Conservation (phyloP, 2,113 vertebrate species). For the Connochaetes taurinus region DNA sequence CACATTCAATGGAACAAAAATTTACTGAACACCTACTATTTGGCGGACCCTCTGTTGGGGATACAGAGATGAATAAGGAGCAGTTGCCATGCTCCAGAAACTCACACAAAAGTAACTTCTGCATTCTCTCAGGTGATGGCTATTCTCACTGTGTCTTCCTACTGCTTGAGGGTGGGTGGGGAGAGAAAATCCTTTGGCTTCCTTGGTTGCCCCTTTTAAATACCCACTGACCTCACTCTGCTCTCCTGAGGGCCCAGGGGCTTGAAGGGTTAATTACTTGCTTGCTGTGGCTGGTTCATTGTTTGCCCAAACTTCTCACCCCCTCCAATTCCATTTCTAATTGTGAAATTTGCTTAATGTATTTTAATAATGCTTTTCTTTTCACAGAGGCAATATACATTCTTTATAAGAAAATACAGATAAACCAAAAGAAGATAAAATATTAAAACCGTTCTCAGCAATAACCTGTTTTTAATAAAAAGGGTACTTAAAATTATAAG, state of each 20-base stretch:
- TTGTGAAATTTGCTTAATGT: slow-evolving; percentile 10
- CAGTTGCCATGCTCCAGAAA: slow-evolving; percentile 11
- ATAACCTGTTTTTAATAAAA: neutral
- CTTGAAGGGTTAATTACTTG: slow-evolving; percentile 45
- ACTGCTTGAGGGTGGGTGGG: neutral
- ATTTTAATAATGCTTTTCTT: slow-evolving; percentile 8
- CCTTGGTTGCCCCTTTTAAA: neutral
- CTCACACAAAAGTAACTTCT: slow-evolving; percentile 10
- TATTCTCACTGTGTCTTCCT: neutral
- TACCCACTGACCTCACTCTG: neutral
- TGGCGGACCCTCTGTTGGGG: slow-evolving; percentile 51
- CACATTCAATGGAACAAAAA: slow-evolving; percentile 49
- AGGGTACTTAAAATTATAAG: neutral
- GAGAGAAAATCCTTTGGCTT: neutral
- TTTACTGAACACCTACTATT: slow-evolving; percentile 64
- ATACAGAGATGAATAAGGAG: slow-evolving; percentile 48
- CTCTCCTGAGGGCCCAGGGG: neutral
- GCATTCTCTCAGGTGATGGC: slow-evolving; percentile 24
- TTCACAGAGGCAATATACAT: neutral
- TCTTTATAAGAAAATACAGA: slow-evolving; percentile 15
- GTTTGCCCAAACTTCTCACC: neutral
- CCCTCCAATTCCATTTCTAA: neutral
- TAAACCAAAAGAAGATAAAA: neutral
- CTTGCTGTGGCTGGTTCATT: slow-evolving; percentile 12
- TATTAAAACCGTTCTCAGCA: neutral